Base-by-base conservation (phyloP, 2,888 invertebrate species). In the Pediacus dermestoides region DNA sequence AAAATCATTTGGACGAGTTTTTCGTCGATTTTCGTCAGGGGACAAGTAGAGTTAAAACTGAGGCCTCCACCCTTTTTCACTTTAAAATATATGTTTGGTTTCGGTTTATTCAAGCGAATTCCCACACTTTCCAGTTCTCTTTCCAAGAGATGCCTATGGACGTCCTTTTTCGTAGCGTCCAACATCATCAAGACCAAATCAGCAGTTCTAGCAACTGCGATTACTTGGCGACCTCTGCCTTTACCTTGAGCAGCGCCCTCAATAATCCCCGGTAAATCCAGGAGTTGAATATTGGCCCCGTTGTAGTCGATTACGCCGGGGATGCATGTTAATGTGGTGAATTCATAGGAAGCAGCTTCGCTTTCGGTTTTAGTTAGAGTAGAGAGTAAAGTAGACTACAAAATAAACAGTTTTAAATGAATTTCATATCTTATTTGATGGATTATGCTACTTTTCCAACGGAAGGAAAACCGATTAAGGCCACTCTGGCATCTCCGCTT, bases 131-230 rank as follows among this genome's bases (percentile, higher is more conserved):
- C 99, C 67, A 99, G 76, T 68, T 99, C 99, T 46, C 79, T 84
- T 67, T 97, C 97, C 15, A 99, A 73, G 37, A 96, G 73, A 46
- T 85, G 82, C 44, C 91, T 80, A 68, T 99, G 99, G 25, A 94
- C 89, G 63, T 96, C 95, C 36, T 94, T 93, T 70, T 99, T 99
- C 0, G 95, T 94, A 0, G 99, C 97, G 66, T 99, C 99, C 66
- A 99, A 71, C 97, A 99, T 99, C 90, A 99, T 99, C 14, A 99
- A 75, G 21, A 99, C 93, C 55, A 99, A 73, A 72, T 99, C 99
- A 0, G 97, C 93, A 2, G 99, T 99, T 58, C 99, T 78, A 0
- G 97, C 99, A 4, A 99, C 99, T 8, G 99, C 96, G 67, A 99
- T 99, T 6, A 99, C 94, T 53, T 70, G 69, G 40, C 70, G 52